Conservation (phyloP, 2,113 vertebrate species). For the Kryptolebias marmoratus region DNA sequence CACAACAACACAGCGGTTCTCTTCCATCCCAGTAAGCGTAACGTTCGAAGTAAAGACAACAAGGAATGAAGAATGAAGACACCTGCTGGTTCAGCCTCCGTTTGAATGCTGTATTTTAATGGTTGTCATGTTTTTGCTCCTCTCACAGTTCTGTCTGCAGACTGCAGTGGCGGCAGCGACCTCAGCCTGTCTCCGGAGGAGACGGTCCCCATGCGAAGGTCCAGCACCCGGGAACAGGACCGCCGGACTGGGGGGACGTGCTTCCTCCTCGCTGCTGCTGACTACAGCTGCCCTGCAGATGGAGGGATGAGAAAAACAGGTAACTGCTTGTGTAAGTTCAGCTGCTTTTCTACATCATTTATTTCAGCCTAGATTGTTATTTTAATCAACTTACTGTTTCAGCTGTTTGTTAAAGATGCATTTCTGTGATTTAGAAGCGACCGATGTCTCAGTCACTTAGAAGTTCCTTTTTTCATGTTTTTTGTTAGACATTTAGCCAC, state of each 20-base stretch:
- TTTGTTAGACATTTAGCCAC: background rate
- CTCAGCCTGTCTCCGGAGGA: slow-evolving; percentile 92
- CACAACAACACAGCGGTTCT: too few species aligned
- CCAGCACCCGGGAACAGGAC: slow-evolving; percentile 93
- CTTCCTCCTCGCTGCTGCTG: slow-evolving; percentile 94
- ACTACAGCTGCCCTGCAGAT: slow-evolving; percentile 92
- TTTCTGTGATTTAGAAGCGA: slow-evolving; percentile 19
- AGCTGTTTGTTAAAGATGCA: background rate
- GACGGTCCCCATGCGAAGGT: slow-evolving; percentile 90
- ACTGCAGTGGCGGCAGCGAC: slow-evolving; percentile 95
- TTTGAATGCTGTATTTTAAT: background rate
- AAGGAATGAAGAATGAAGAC: too few species aligned
- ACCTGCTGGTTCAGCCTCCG: too few species aligned
- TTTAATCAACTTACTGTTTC: background rate
- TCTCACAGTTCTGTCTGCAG: slow-evolving; percentile 88
- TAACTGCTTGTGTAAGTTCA: slow-evolving; percentile 33
- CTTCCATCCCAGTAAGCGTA: too few species aligned
- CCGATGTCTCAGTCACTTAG: slow-evolving; percentile 9
- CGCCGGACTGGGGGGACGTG: slow-evolving; percentile 90
- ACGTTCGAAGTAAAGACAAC: too few species aligned
- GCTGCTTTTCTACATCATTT: background rate
- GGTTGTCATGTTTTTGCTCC: background rate
- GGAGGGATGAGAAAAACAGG: slow-evolving; percentile 91
- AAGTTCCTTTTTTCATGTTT: slow-evolving; percentile 7
- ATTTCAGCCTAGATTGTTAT: background rate